phyloP scores from a whole-genome alignment of 2,113 vertebrate species.

The Chlorocebus sabaeus region DNA sequence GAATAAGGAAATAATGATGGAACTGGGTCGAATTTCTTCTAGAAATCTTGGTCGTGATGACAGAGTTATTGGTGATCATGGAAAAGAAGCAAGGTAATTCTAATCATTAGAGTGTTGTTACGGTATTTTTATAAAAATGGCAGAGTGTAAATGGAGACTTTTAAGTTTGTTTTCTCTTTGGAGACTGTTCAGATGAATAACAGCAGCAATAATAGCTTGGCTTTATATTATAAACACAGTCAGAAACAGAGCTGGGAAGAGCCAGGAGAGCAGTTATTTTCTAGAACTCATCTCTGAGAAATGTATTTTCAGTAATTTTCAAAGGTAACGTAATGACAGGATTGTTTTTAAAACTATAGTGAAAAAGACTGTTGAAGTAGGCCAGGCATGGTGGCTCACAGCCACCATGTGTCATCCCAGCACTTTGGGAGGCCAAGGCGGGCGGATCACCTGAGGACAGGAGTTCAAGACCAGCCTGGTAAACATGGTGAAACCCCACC shows the following conservation, averaged over 20 bases:
- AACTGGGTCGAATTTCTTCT: conserved; percentile 91
- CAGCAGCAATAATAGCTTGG: not conserved
- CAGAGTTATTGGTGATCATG: conserved; percentile 92
- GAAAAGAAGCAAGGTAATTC: conserved; percentile 94
- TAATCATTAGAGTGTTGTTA: not conserved
- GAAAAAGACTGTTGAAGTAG: not conserved
- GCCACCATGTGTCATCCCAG: too few relatives aligned
- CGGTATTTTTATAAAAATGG: not conserved
- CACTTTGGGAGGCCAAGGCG: too few relatives aligned
- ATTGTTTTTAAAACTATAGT: not conserved
- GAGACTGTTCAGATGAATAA: not conserved
- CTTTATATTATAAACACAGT: not conserved
- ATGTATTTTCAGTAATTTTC: not conserved
- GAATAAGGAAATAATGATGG: conserved; percentile 91
- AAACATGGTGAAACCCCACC: too few relatives aligned
- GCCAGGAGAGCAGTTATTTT: not conserved
- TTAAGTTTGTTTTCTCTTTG: not conserved
- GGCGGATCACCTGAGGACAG: too few relatives aligned
- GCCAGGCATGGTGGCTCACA: too few relatives aligned
- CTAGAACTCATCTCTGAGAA: not conserved
- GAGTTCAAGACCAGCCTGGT: too few relatives aligned
- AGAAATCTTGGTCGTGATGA: conserved; percentile 97
- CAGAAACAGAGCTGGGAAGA: not conserved
- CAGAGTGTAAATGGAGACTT: not conserved
- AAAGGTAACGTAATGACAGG: not conserved